Percentiles rank a stretch among this genome's conserved stretches.
Conservation (phyloP, 2,113 vertebrate genomes). For the Phainopepla nitens region DNA sequence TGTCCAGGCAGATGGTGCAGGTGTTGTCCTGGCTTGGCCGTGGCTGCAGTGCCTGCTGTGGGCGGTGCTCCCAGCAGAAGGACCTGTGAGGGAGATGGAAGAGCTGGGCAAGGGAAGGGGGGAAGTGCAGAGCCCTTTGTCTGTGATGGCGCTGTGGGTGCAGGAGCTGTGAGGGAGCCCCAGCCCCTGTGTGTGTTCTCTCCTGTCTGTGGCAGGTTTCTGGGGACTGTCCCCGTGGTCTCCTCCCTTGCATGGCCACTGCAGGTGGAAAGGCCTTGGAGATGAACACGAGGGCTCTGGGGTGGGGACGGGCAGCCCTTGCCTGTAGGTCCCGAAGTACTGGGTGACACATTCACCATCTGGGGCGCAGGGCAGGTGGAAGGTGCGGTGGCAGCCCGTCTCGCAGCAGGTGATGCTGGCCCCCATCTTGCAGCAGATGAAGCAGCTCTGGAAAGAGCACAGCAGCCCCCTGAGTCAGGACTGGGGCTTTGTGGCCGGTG, state of each 20-base stretch:
- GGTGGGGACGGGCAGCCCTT: rapidly evolving
- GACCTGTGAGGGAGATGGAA: background rate
- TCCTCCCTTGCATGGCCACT: rapidly evolving
- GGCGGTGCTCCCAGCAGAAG: background rate
- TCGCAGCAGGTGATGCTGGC: background rate
- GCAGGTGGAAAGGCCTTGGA: rapidly evolving
- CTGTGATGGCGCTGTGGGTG: rapidly evolving
- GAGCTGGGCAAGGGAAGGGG: rapidly evolving
- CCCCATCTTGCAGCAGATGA: background rate
- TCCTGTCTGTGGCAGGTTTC: too few relatives aligned
- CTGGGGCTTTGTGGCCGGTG: rapidly evolving
- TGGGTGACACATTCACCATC: background rate
- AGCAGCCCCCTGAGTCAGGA: background rate
- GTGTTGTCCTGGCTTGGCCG: background rate
- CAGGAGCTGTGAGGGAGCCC: background rate
- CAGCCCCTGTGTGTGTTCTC: too few relatives aligned
- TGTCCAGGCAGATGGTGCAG: background rate
- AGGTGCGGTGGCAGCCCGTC: rapidly evolving
- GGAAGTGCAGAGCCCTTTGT: rapidly evolving
- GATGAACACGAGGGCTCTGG: rapidly evolving
- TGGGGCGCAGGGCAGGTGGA: background rate
- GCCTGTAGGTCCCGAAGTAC: background rate
- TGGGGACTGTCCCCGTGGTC: rapidly evolving
- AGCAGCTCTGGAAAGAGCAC: background rate
- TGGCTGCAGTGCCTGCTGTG: background rate